phyloP scores from a whole-genome alignment of 2,888 invertebrate genomes.

The Caenorhabditis drosophilae region DNA sequence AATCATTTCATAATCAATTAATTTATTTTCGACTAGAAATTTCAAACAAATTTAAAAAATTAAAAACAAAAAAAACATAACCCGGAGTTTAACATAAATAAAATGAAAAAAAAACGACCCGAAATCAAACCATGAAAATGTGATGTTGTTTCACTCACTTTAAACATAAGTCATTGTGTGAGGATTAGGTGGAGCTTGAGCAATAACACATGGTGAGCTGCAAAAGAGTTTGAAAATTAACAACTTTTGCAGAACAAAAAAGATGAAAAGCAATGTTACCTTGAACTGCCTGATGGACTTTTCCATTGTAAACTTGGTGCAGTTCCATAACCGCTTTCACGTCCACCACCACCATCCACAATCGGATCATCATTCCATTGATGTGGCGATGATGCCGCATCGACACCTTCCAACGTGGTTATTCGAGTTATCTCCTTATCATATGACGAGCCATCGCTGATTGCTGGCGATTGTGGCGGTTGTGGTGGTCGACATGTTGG shows the following conservation, averaged over 20 bases:
- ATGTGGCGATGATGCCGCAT: conserved; percentile 17
- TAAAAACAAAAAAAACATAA: conserved; percentile 24
- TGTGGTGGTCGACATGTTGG: conserved; percentile 49
- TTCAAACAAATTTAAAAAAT: conserved; percentile 4
- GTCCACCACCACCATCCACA: conserved; percentile 24
- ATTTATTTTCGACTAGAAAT: conserved; percentile 1
- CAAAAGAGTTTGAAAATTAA: no score
- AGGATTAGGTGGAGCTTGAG: background rate
- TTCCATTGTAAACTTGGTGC: conserved; percentile 53
- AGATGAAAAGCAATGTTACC: no score
- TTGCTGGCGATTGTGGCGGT: conserved; percentile 40
- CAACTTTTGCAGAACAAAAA: no score
- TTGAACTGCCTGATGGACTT: conserved; percentile 47
- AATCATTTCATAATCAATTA: background rate
- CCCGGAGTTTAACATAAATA: conserved; percentile 22
- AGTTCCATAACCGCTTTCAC: conserved; percentile 57
- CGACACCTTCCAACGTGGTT: no score
- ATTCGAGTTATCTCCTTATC: conserved; percentile 36
- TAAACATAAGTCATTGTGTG: conserved; percentile 53
- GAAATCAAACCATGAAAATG: conserved; percentile 1
- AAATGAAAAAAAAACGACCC: conserved; percentile 7
- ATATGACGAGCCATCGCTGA: conserved; percentile 37
- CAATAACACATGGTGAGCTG: no score
- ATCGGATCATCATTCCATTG: background rate
- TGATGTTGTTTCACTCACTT: background rate